Evolutionary conservation across 2,113 vertebrate genomes (phyloP), one percentile per base, ranked within the genome.

Genomic region (Ochotona curzoniae): DNA sequence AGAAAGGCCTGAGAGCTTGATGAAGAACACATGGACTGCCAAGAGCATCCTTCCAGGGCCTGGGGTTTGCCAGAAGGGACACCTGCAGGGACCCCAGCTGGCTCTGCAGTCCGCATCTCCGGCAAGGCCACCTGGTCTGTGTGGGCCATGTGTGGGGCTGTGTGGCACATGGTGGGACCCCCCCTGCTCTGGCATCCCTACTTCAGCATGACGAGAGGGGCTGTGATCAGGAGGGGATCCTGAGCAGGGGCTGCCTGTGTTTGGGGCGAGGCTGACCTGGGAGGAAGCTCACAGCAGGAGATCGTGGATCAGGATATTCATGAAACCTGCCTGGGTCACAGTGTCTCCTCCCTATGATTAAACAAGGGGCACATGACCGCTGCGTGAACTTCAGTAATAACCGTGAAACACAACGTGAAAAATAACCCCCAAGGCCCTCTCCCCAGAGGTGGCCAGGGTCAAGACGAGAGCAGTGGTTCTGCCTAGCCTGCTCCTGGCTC

Each of bases 341-440:
- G 14, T 7, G 0, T 47, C 30, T 30, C 30, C 30, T 75, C 75
- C n/a, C 2, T 61, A 23, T 83, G 28, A 51, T 30, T 82, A 73
- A 71, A 84, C 28, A 83, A 35, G 21, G 15, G 10, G 28, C 3
- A 14, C 26, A 21, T 0, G 11, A 1, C 44, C 83, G 47, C 57
- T 2, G 60, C 1, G 13, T 2, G 26, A 8, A 5, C 18, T 5
- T 61, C 8, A 47, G 28, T 28, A 30, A 86, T 8, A 61, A 30
- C 18, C 32, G 47, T 23, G 23, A 25, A 44, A n/a, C 51, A 73
- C 44, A 32, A 5, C 18, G 12, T 49, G 51, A 60, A 30, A 26
- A 38, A 28, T 12, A 17, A 54, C 0, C 1, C 4, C 49, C 7
- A 4, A 18, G 54, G 4, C 47, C n/a, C 0, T 1, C n/a, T 26